phyloP scores from a whole-genome alignment of 2,113 vertebrate genomes.

The Aspidoscelis tigris region DNA sequence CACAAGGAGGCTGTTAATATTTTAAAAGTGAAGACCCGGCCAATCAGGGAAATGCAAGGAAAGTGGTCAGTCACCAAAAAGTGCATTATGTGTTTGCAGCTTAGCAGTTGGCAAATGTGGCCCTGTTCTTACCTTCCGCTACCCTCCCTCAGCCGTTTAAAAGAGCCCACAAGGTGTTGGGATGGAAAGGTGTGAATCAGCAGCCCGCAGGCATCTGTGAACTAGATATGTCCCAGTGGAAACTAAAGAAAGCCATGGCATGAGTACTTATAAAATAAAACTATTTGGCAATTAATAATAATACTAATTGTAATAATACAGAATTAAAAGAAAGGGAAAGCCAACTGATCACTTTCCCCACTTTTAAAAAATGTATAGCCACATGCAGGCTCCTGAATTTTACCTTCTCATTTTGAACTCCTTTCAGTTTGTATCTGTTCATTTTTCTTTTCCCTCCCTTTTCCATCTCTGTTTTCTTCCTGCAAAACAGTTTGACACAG shows the following conservation, averaged over 20 bases:
- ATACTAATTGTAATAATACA: too few species aligned
- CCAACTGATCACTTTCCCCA: too few species aligned
- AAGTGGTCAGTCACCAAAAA: constrained; percentile 64
- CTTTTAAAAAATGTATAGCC: constrained; percentile 1
- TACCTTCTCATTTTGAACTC: not conserved
- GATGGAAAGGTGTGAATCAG: not conserved
- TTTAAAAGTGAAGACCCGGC: constrained; percentile 74
- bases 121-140: constrained; percentile 14
- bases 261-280: not conserved
- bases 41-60: constrained; percentile 63
- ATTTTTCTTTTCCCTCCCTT: not conserved
- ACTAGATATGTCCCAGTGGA: constrained; percentile 18
- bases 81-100: constrained; percentile 48
- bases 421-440: too few species aligned
- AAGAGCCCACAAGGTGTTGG: constrained; percentile 7
- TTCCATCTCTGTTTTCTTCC: too few species aligned
- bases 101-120: constrained; percentile 37
- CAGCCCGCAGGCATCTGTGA: constrained; percentile 15
- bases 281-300: too few species aligned
- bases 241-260: constrained; percentile 29
- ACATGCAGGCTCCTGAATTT: not conserved
- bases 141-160: not conserved
- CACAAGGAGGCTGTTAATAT: constrained; percentile 71
- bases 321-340: not conserved
- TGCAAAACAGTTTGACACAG: not conserved